Conservation (phyloP, 2,113 vertebrate species). For the Polypterus senegalus region DNA sequence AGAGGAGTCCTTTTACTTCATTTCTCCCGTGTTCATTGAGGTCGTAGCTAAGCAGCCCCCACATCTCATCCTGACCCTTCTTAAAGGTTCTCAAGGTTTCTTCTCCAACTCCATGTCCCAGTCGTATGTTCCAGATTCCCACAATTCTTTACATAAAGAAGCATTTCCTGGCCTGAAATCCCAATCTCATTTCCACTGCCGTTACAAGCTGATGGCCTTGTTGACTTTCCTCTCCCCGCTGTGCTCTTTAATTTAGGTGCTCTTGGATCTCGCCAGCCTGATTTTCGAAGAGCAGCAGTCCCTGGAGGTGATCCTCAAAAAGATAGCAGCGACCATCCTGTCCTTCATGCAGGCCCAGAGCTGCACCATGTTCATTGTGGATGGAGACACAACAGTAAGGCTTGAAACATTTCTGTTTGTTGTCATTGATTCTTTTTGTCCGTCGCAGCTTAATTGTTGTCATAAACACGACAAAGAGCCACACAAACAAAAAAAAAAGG, state of each 20-base stretch:
- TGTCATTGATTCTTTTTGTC: not conserved
- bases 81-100: no score
- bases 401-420: not conserved
- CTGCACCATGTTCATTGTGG: conserved; percentile 85
- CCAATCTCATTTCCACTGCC: no score
- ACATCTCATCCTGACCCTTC: no score
- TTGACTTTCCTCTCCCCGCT: not conserved
- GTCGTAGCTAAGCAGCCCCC: no score
- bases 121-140: no score
- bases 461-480: no score
- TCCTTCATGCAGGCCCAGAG: conserved; percentile 94
- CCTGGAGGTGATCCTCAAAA: conserved; percentile 83
- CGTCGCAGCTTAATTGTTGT: not conserved
- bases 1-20: no score
- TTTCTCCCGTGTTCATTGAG: no score
- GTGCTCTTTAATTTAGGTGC: conserved; percentile 52
- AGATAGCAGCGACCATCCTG: conserved; percentile 86
- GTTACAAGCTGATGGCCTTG: not conserved
- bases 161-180: no score
- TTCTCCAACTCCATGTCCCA: no score
- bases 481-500: no score
- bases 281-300: conserved; percentile 96
- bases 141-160: no score
- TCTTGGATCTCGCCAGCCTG: conserved; percentile 85
- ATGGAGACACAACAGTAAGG: conserved; percentile 73